Percentiles rank a stretch among this genome's conserved stretches.
Conservation (phyloP, 2,113 vertebrate species). For the Tenrec ecaudatus region DNA sequence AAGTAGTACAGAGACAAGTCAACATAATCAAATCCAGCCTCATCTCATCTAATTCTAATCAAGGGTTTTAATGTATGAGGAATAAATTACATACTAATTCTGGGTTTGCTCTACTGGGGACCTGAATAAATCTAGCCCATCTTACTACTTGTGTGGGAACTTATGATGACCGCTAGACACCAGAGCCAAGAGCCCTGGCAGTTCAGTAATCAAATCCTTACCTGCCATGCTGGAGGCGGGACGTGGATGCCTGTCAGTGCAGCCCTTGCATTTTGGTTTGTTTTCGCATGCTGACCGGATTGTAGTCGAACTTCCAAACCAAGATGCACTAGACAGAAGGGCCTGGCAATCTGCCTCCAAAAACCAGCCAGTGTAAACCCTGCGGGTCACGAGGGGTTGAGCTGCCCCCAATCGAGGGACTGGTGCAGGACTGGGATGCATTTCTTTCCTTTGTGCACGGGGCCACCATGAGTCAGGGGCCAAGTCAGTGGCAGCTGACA, state of each 20-base stretch:
- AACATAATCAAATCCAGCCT: neutral
- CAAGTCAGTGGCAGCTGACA: neutral
- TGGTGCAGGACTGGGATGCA: neutral
- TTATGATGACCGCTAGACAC: neutral
- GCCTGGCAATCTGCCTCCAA: neutral
- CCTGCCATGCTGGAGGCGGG: neutral
- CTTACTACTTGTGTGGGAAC: constrained; percentile 30
- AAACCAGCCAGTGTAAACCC: neutral
- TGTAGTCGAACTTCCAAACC: neutral
- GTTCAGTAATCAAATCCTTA: neutral
- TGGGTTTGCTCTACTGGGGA: neutral
- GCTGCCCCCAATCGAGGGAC: neutral
- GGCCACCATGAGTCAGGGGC: neutral
- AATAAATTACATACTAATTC: neutral
- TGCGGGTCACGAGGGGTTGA: neutral
- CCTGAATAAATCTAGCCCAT: constrained; percentile 4
- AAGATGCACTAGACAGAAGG: neutral
- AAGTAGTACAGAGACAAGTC: neutral
- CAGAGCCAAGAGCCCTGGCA: neutral
- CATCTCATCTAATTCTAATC: neutral
- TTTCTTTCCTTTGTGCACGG: neutral
- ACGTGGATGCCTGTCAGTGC: neutral
- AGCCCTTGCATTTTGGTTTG: neutral
- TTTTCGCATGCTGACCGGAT: neutral
- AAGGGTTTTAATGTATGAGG: neutral